Evolutionary conservation across 2,113 vertebrate species (phyloP).

Genomic region (Cyanistes caeruleus): DNA sequence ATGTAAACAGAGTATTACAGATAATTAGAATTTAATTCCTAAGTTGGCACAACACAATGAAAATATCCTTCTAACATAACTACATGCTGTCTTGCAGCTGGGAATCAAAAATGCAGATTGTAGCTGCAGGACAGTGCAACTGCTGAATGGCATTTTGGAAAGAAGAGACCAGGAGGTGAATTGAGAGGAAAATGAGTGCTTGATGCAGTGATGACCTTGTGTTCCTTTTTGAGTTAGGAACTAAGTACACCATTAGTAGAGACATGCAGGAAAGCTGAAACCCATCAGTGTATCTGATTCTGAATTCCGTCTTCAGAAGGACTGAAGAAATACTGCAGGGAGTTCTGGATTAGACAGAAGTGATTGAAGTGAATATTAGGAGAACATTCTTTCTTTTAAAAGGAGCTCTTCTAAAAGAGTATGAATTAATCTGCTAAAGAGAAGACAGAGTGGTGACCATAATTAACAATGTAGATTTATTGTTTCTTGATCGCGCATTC

Average conservation of each 20-base stretch:
- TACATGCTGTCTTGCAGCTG: neutral
- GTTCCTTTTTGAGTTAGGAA: neutral
- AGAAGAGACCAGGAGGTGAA: neutral
- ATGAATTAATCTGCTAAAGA: neutral
- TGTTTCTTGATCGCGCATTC: neutral
- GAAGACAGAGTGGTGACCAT: neutral
- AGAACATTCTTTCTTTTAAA: neutral
- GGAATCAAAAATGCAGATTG: neutral
- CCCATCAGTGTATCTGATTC: neutral
- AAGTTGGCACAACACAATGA: neutral
- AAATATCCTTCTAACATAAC: neutral
- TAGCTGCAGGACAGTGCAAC: neutral
- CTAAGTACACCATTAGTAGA: neutral
- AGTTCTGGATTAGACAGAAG: neutral
- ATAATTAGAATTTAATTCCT: neutral
- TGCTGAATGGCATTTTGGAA: neutral
- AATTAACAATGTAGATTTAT: neutral
- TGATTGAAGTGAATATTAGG: neutral
- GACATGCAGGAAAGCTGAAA: neutral
- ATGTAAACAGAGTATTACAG: neutral
- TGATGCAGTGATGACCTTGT: neutral
- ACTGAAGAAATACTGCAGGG: neutral
- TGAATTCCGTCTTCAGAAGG: neutral
- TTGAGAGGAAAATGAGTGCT: neutral
- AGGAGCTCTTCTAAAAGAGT: neutral